phyloP scores from a whole-genome alignment of 1,140 invertebrate species.

The Polypedilum pembai region DNA sequence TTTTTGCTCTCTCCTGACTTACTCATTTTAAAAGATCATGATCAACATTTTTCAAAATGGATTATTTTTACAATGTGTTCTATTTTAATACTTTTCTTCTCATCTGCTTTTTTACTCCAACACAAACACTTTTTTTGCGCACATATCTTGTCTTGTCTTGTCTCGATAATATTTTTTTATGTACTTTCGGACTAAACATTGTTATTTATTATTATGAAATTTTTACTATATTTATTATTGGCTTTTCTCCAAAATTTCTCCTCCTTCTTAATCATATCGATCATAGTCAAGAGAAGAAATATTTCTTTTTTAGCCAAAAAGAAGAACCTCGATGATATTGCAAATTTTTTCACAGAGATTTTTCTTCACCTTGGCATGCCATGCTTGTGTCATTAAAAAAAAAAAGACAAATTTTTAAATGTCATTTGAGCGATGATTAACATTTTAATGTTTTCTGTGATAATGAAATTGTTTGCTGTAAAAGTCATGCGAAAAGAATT shows the following conservation, averaged over 20 bases:
- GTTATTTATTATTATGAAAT: constrained; percentile 15
- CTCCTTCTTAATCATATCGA: background rate
- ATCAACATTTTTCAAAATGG: background rate
- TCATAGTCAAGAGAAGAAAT: background rate
- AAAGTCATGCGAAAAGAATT: constrained; percentile 17
- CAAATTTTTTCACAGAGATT: background rate
- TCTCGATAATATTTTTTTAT: too few relatives aligned
- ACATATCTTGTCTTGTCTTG: background rate
- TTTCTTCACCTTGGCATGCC: background rate
- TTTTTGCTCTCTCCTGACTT: background rate
- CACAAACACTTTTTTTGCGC: background rate
- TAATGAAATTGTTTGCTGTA: background rate
- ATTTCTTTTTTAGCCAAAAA: background rate
- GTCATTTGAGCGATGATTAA: background rate
- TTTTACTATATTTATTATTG: constrained; percentile 7
- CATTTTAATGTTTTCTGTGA: background rate
- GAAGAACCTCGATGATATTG: constrained; percentile 8
- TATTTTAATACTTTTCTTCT: constrained; percentile 13
- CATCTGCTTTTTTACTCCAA: background rate
- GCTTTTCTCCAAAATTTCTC: background rate
- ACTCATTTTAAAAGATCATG: background rate
- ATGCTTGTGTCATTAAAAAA: background rate
- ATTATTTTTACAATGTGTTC: constrained; percentile 14
- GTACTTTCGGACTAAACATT: background rate
- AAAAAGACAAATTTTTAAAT: background rate